Evolutionary conservation across 2,888 invertebrate species (phyloP), one percentile per base, ranked within the genome.

Genomic region (Cyclophora punctaria): DNA sequence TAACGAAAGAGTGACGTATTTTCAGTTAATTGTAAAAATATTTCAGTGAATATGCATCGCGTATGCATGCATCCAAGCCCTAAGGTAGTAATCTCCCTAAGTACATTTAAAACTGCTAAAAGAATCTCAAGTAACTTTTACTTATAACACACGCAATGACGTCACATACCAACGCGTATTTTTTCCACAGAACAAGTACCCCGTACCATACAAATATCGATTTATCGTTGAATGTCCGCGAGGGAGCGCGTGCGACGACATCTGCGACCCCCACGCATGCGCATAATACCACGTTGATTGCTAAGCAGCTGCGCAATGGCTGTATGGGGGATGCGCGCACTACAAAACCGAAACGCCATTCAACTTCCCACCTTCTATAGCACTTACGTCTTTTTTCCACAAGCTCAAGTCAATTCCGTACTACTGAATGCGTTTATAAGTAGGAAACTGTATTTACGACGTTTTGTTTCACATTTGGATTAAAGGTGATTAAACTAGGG

Each of bases 181-280:
- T 20, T n/a, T 37, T 5, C 37, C 37, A 37, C 4, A 52, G 51
- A 57, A 55, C 52, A 55, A 57, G 56, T 51, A 44, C 44, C 6
- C 44, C 20, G 20, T 34, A 44, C 37, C 49, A 50, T 56, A 53
- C 49, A 53, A 55, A 69, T 75, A 83, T 81, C 81, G 78, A 80
- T 80, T 72, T 73, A 71, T 72, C 57, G 70, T 61, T 4, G 4
- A 57, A 60, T 56, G 56, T 50, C 63, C 4, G 37, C 37, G 37
- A 4, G 60, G 63, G 73, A 67, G 72, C 76, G 75, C 77, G 78
- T 67, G 75, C 69, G 66, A 56, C 68, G 75, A 78, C 86, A 86
- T 86, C 84, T 86, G 87, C 86, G 75, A 76, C 82, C 83, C 85
- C 84, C 86, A 80, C 83, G 79, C 83, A 83, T 74, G 73, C 83